Conservation (phyloP, 2,113 vertebrate genomes). For the Rhynchomys soricoides region DNA sequence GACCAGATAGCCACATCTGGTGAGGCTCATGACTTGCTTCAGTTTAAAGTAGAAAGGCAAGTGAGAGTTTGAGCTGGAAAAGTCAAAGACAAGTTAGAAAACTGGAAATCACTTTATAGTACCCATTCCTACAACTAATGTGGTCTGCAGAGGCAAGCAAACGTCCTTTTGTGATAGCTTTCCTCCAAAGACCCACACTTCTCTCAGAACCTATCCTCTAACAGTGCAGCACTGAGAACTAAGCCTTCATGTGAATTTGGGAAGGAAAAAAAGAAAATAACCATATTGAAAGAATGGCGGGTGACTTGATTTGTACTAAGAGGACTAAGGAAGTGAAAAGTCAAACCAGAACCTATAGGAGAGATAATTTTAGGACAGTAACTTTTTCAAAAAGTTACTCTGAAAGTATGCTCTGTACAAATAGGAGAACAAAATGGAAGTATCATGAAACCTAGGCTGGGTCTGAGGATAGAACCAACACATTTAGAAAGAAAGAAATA, state of each 20-base stretch:
- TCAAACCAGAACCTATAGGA: background rate
- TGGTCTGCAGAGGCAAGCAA: background rate
- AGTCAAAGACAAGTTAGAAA: background rate
- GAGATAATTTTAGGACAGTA: background rate
- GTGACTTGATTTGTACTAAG: background rate
- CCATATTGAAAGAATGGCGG: background rate
- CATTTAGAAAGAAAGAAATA: background rate
- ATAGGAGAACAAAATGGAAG: background rate
- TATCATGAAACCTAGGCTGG: background rate
- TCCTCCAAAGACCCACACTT: background rate
- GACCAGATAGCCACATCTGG: no score
- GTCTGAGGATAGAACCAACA: background rate
- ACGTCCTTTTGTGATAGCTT: background rate
- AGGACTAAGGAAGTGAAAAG: background rate
- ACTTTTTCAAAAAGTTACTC: background rate
- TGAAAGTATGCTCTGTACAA: background rate
- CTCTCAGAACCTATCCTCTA: background rate
- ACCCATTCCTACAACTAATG: background rate
- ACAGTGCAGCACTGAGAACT: no score
- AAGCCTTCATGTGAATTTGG: background rate
- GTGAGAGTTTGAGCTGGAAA: background rate
- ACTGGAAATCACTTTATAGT: background rate
- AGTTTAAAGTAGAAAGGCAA: background rate
- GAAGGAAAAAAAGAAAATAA: background rate
- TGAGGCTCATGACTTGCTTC: background rate